These are phyloP conservation scores for Crocidura indochinensis DNA, from an alignment of 2,797 vertebrate species.

Conservation along the genomic window DNA sequence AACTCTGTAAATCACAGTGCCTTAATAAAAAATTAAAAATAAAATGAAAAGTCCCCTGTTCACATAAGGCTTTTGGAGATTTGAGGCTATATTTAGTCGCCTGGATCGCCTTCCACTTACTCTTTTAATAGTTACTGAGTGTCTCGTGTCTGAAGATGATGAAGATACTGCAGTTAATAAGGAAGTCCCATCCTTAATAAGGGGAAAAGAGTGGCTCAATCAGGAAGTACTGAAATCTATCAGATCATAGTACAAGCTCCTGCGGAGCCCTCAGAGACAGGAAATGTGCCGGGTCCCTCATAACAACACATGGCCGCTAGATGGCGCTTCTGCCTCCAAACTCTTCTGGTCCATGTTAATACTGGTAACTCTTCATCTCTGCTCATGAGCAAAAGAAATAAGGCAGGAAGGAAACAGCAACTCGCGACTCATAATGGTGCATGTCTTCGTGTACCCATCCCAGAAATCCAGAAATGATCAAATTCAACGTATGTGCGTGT, in stretches of 20 bases:
- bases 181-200: neutral
- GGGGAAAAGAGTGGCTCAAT: neutral
- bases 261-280: neutral
- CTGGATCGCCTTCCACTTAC: neutral
- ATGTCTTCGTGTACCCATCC: neutral
- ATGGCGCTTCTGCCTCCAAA: slow-evolving; percentile 16
- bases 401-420: neutral
- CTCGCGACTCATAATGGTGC: neutral
- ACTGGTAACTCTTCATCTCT: neutral
- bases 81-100: neutral
- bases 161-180: neutral
- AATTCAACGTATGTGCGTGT: no score
- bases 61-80: slow-evolving; percentile 8
- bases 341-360: neutral
- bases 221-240: neutral
- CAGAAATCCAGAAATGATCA: neutral
- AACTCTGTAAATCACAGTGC: no score
- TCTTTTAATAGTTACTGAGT: neutral
- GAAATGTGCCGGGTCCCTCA: neutral
- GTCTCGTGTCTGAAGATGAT: neutral
- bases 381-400: neutral
- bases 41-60: no score
- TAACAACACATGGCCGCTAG: slow-evolving; percentile 29
- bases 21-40: no score
- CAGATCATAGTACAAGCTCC: neutral